Evolutionary conservation across 2,888 invertebrate genomes (phyloP).

Genomic region (Mystacides longicornis): DNA sequence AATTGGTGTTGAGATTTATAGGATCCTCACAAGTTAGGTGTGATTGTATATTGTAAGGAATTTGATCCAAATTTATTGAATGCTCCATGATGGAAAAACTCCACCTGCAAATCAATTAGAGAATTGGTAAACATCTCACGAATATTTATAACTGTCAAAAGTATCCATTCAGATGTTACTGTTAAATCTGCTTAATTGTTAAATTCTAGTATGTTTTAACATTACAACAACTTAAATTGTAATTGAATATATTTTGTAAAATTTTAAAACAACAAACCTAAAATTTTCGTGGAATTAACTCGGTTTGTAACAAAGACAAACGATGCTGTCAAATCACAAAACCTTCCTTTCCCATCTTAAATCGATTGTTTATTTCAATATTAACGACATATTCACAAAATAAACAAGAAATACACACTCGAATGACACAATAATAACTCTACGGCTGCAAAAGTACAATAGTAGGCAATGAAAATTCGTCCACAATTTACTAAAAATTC

Average conservation of each 20-base stretch:
- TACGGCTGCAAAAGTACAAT: neutral
- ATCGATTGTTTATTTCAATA: neutral
- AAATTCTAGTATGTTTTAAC: neutral
- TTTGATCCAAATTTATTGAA: slow-evolving; percentile 15
- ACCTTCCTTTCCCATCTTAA: neutral
- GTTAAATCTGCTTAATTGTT: neutral
- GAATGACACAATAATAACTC: neutral
- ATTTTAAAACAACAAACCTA: too few relatives aligned
- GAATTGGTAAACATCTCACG: neutral
- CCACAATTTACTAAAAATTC: slow-evolving; percentile 12
- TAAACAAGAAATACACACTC: too few relatives aligned
- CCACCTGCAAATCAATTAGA: neutral
- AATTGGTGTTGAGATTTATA: slow-evolving; percentile 16
- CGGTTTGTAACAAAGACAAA: neutral
- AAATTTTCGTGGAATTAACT: too few relatives aligned
- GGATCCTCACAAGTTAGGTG: slow-evolving; percentile 13
- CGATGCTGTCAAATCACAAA: neutral
- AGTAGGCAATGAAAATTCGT: slow-evolving; percentile 3
- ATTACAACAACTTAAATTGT: too few relatives aligned
- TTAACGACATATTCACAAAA: neutral
- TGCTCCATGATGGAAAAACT: slow-evolving; percentile 9
- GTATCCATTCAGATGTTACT: neutral
- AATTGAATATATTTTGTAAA: too few relatives aligned
- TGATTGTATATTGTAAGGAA: slow-evolving; percentile 10
- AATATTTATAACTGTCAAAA: neutral